Evolutionary conservation across 2,888 invertebrate species (phyloP), one percentile per base, ranked within the genome.

Genomic region (Metellina segmentata): DNA sequence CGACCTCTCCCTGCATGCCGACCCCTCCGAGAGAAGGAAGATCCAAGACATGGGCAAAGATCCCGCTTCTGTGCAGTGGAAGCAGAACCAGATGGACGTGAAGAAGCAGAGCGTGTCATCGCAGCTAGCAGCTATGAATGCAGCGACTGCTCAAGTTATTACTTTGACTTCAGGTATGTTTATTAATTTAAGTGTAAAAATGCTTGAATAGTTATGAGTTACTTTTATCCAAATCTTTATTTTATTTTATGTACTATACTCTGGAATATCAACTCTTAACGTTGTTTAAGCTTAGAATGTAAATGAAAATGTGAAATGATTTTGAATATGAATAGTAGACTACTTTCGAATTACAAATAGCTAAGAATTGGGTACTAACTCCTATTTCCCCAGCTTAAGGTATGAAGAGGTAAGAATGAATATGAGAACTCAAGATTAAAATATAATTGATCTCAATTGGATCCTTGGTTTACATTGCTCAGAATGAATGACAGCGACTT

Each of bases 111-210:
- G 97, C 94, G 98, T 99, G 89, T 98, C 98, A 93, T 98, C 98
- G 85, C 98, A 99, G 95, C 97, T 99, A 94, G 99, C 99, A 7
- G 99, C 99, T 91, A 99, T 99, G 99, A 99, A 98, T 95, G 99
- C 99, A 0, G 99, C 99, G 89, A 99, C 99, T 0, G 99, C 99
- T 9, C 98, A 99, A 95, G 98, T 99, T 82, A 97, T 99, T 90
- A 98, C 98, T 0, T 96, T 98, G 90, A 98, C 98, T 0, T 97
- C 97, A 4, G 97, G 97, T 93, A 71, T 13, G 8, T 48, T 4
- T 70, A 71, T 8, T 51, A 6, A 71, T n/a, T 71, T 16, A 49
- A 4, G 5, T 81, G 16, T 20, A n/a, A 52, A 16, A 20, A 16
- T 51, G 51, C 52, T 9, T 69, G 34, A 5, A 81, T 19, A 13